Conservation (phyloP, 2,797 vertebrate genomes). For the Melanotaenia nigrans region DNA sequence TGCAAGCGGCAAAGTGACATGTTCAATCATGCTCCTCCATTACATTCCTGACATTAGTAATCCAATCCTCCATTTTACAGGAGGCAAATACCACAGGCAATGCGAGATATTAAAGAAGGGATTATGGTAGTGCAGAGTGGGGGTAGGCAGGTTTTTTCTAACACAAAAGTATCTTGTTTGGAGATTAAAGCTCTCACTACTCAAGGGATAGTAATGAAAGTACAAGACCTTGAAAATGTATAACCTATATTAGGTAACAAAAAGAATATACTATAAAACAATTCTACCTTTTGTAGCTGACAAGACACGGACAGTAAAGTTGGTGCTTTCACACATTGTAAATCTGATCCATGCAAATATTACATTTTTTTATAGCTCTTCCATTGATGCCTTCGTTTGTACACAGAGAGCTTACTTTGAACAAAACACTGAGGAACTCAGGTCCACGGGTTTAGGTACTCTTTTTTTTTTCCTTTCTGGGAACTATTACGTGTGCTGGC, state of each 20-base stretch:
- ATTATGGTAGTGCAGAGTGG: constrained; percentile 68
- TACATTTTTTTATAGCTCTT: constrained; percentile 9
- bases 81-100: constrained; percentile 59
- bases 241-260: constrained; percentile 29
- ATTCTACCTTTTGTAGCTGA: background rate
- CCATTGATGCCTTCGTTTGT: constrained; percentile 21
- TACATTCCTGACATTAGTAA: constrained; percentile 64
- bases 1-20: constrained; percentile 37
- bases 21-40: constrained; percentile 63
- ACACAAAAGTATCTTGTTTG: constrained; percentile 69
- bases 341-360: constrained; percentile 37
- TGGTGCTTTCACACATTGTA: background rate
- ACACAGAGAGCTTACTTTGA: constrained; percentile 8
- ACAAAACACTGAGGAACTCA: constrained; percentile 31
- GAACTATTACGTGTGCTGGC: constrained; percentile 16
- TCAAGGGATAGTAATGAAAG: constrained; percentile 37
- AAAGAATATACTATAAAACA: background rate
- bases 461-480: constrained; percentile 8
- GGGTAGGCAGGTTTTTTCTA: constrained; percentile 28
- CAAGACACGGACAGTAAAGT: background rate
- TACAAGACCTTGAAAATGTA: constrained; percentile 8
- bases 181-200: constrained; percentile 66
- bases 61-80: constrained; percentile 66
- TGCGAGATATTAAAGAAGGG: constrained; percentile 71
- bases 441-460: background rate